Conservation (phyloP, 2,888 invertebrate genomes). For the Digitonthophagus gazella region DNA sequence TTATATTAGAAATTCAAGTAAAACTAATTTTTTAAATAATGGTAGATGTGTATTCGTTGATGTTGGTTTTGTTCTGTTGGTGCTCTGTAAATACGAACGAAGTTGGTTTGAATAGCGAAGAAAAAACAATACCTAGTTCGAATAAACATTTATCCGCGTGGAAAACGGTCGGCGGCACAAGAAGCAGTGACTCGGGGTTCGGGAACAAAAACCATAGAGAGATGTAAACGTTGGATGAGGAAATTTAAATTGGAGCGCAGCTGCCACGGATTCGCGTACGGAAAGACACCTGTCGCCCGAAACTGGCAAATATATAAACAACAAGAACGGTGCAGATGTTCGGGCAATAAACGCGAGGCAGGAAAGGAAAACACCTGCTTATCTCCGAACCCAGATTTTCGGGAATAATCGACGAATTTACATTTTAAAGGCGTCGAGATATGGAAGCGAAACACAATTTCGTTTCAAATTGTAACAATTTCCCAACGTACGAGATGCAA, state of each 20-base stretch:
- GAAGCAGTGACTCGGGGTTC: no score
- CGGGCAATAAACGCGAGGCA: not conserved
- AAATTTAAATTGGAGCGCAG: not conserved
- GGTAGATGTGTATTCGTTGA: no score
- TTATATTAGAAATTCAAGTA: no score
- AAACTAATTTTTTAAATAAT: no score
- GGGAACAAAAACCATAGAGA: not conserved
- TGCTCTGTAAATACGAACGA: no score
- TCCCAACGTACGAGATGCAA: not conserved
- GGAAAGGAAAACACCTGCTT: not conserved
- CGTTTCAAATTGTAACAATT: not conserved
- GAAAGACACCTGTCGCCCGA: not conserved
- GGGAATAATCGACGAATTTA: not conserved
- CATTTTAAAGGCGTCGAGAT: not conserved
- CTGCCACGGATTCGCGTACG: not conserved
- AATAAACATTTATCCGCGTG: not conserved
- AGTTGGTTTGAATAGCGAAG: no score
- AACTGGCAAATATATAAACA: not conserved
- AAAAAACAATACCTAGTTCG: no score
- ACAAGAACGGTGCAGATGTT: not conserved
- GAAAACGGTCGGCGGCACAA: no score
- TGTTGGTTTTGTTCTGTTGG: no score
- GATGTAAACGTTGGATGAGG: not conserved
- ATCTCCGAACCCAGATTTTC: not conserved
- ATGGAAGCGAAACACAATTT: not conserved